Conservation (phyloP, 2,888 invertebrate genomes). For the Xestia xanthographa region DNA sequence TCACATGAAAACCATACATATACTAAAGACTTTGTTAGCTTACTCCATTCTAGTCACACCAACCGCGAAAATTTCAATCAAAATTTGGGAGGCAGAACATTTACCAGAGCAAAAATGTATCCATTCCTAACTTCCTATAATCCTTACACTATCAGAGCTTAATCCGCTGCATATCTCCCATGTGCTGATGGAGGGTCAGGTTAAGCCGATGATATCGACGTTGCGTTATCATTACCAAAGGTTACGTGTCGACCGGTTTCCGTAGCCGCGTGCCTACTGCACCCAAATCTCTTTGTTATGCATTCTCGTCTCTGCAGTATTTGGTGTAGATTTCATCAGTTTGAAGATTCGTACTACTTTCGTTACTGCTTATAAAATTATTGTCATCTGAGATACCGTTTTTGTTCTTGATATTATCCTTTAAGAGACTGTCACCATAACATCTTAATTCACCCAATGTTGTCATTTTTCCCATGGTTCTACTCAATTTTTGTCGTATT, state of each 20-base stretch:
- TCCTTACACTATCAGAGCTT: slow-evolving; percentile 15
- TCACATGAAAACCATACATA: background rate
- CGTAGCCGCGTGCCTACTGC: slow-evolving; percentile 4
- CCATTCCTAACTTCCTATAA: background rate
- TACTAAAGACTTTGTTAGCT: background rate
- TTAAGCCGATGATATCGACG: slow-evolving; percentile 39
- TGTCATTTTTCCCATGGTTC: background rate
- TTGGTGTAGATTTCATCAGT: background rate
- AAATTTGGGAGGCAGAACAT: background rate
- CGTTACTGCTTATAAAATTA: background rate
- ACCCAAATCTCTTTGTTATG: slow-evolving; percentile 20
- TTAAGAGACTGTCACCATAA: background rate
- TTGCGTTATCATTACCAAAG: slow-evolving; percentile 55
- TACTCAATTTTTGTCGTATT: background rate
- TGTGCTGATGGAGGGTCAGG: slow-evolving; percentile 34
- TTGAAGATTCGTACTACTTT: slow-evolving; percentile 12
- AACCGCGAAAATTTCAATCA: background rate
- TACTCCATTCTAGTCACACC: background rate
- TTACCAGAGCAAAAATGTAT: background rate
- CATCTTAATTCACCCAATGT: background rate
- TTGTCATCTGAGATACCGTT: background rate
- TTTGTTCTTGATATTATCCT: background rate
- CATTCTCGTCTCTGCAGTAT: background rate
- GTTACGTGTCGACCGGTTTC: slow-evolving; percentile 50
- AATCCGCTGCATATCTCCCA: slow-evolving; percentile 27